These are phyloP conservation scores for Dasyornis broadbenti DNA, from an alignment of 2,113 vertebrate species.

Conservation along the genomic window DNA sequence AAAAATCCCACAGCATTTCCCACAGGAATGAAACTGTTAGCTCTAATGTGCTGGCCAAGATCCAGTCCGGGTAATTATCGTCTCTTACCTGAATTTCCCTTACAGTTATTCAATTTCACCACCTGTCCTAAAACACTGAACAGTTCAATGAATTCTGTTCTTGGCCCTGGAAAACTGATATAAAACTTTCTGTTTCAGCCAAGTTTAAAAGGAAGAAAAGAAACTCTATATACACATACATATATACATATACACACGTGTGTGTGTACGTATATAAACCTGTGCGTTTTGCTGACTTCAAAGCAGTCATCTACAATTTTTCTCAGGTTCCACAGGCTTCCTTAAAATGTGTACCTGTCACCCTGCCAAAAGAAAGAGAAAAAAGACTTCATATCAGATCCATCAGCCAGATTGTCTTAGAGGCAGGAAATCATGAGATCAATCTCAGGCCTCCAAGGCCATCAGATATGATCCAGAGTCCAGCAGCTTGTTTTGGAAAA, in stretches of 20 bases:
- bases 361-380: not conserved
- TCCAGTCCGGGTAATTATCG: not conserved
- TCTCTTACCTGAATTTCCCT: not conserved
- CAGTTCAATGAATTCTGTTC: not conserved
- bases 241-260: rapidly evolving
- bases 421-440: not conserved
- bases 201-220: not conserved
- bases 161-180: not conserved
- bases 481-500: not conserved
- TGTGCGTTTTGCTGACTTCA: not conserved
- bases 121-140: not conserved
- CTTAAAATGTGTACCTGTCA: not conserved
- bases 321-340: not conserved
- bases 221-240: not conserved
- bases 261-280: not conserved
- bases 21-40: not conserved
- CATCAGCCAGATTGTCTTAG: not conserved
- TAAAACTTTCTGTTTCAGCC: not conserved
- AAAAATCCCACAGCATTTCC: not conserved
- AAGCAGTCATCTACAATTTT: not conserved
- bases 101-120: not conserved
- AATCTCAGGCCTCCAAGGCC: not conserved
- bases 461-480: not conserved
- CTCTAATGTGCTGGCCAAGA: not conserved
- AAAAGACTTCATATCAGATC: not conserved